Evolutionary conservation across 64 coral and sea anemone species (phyloP).

Genomic region (Porites lutea): DNA sequence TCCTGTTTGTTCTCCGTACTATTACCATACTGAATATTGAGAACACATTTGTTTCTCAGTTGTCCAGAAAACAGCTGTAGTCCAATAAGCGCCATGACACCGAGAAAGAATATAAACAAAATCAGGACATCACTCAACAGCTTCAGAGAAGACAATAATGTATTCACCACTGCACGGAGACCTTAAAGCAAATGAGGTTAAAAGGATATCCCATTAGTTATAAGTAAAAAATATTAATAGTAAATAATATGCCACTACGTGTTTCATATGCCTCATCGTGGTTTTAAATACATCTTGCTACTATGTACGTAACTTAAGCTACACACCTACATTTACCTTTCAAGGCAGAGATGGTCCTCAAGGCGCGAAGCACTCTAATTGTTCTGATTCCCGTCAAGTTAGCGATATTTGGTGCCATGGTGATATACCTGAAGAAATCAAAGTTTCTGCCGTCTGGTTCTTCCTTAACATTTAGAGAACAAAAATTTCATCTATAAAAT

Average conservation of each 20-base stretch:
- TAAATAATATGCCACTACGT: too few relatives aligned
- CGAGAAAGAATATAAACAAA: conserved; percentile 69
- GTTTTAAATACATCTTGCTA: too few relatives aligned
- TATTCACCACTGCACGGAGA: conserved; percentile 61
- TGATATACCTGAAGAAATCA: conserved; percentile 7
- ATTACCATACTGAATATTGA: neutral
- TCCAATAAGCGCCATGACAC: conserved; percentile 22
- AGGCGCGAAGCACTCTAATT: too few relatives aligned
- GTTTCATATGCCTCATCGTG: too few relatives aligned
- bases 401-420: too few relatives aligned
- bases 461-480: too few relatives aligned
- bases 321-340: conserved; percentile 41
- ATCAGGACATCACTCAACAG: conserved; percentile 76
- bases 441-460: neutral
- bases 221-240: neutral
- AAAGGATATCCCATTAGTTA: neutral
- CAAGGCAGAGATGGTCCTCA: neutral
- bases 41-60: neutral
- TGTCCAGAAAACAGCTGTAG: too few relatives aligned
- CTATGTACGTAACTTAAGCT: too few relatives aligned
- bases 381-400: too few relatives aligned
- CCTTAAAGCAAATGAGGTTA: neutral
- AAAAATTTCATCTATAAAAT: too few relatives aligned
- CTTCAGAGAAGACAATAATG: conserved; percentile 70
- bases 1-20: neutral